Evolutionary conservation across 2,888 invertebrate species (phyloP).

Genomic region (Dolichopus griseipennis): DNA sequence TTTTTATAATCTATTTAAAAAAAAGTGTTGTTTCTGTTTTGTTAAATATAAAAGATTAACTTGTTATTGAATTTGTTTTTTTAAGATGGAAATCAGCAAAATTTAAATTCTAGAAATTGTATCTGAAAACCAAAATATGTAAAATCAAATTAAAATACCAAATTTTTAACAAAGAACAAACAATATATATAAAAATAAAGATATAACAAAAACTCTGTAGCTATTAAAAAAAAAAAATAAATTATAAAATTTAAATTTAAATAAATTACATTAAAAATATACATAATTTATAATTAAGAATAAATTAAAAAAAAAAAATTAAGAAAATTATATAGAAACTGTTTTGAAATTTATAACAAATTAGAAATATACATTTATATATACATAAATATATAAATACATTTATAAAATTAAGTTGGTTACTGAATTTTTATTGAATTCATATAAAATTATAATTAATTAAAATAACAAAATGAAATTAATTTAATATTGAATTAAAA

Average conservation of each 20-base stretch:
- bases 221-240: not conserved
- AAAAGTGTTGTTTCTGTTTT: too few relatives aligned
- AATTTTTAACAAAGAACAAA: not conserved
- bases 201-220: too few relatives aligned
- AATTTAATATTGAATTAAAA: not conserved
- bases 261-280: not conserved
- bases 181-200: too few relatives aligned
- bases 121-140: too few relatives aligned
- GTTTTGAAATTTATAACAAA: not conserved
- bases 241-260: not conserved
- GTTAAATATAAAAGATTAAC: too few relatives aligned
- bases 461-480: not conserved
- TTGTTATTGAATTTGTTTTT: too few relatives aligned
- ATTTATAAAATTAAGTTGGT: not conserved
- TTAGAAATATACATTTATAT: not conserved
- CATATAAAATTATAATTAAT: not conserved
- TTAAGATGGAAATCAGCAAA: not conserved
- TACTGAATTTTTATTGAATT: conserved; percentile 5
- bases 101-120: not conserved
- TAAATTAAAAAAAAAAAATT: not conserved
- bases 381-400: not conserved
- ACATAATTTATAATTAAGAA: not conserved
- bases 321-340: conserved; percentile 2
- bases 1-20: too few relatives aligned
- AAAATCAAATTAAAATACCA: not conserved